Evolutionary conservation across 2,113 vertebrate species (phyloP).

Genomic region (Reinhardtius hippoglossoides): DNA sequence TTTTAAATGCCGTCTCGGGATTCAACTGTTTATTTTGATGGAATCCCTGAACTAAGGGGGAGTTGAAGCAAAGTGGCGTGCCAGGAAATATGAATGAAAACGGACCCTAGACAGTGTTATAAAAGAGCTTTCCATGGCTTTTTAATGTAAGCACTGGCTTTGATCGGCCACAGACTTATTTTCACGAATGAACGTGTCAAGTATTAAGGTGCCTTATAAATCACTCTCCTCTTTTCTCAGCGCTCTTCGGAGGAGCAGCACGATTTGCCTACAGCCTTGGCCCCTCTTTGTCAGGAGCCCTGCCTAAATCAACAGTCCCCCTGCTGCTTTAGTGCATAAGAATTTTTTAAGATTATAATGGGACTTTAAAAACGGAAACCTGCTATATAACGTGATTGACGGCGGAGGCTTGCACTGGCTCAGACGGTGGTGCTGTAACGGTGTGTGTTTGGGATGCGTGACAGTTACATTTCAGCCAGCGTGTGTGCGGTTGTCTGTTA

Average conservation of each 20-base stretch:
- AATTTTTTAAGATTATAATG: slow-evolving; percentile 63
- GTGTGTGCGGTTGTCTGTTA: slow-evolving; percentile 42
- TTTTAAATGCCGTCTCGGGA: slow-evolving; percentile 48
- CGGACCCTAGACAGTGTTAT: slow-evolving; percentile 39
- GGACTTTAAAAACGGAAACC: slow-evolving; percentile 54
- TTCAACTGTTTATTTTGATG: slow-evolving; percentile 73
- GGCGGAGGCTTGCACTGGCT: slow-evolving; percentile 15
- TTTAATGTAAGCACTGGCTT: slow-evolving; percentile 62
- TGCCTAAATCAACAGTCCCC: slow-evolving; percentile 69
- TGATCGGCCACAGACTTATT: slow-evolving; percentile 75
- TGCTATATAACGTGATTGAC: slow-evolving; percentile 64
- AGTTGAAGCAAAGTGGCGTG: slow-evolving; percentile 5
- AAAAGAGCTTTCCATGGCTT: slow-evolving; percentile 62
- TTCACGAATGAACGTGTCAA: slow-evolving; percentile 74
- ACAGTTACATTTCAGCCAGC: slow-evolving; percentile 46
- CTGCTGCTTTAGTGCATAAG: slow-evolving; percentile 59
- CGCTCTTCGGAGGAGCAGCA: slow-evolving; percentile 34
- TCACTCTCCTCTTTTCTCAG: slow-evolving; percentile 51
- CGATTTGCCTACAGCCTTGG: slow-evolving; percentile 58
- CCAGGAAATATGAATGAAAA: slow-evolving; percentile 79
- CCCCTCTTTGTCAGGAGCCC: slow-evolving; percentile 34
- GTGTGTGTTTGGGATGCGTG: slow-evolving; percentile 49
- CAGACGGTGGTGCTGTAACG: slow-evolving; percentile 30
- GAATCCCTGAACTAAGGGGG: slow-evolving; percentile 46
- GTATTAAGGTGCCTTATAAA: slow-evolving; percentile 73